phyloP scores from a whole-genome alignment of 2,113 vertebrate genomes.

The Amphiprion percula region DNA sequence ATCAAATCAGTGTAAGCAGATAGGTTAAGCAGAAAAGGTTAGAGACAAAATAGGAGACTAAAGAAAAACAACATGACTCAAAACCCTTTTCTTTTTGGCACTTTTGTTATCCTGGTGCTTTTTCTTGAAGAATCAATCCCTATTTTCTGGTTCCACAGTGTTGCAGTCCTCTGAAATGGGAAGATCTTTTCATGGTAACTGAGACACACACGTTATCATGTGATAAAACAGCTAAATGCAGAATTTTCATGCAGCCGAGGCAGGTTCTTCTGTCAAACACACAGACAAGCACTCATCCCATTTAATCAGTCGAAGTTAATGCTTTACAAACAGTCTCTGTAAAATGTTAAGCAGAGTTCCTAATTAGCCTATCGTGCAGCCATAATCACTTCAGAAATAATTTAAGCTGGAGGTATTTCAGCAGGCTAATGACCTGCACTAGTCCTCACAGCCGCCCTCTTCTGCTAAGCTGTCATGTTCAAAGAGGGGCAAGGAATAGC shows the following conservation, averaged over 20 bases:
- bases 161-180: not conserved
- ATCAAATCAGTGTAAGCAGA: slow-evolving; percentile 77
- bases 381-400: slow-evolving; percentile 85
- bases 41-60: slow-evolving; percentile 46
- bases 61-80: slow-evolving; percentile 3
- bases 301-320: slow-evolving; percentile 84
- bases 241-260: slow-evolving; percentile 54
- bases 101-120: not conserved
- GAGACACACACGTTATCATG: slow-evolving; percentile 14
- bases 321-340: slow-evolving; percentile 84
- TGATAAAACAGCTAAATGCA: slow-evolving; percentile 34
- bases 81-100: not conserved
- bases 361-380: slow-evolving; percentile 86
- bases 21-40: slow-evolving; percentile 77
- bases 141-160: slow-evolving; percentile 1
- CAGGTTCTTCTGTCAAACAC: slow-evolving; percentile 54
- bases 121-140: slow-evolving; percentile 2
- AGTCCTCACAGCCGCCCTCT: slow-evolving; percentile 36
- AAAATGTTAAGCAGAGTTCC: slow-evolving; percentile 83
- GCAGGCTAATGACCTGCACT: slow-evolving; percentile 76
- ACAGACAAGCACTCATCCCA: slow-evolving; percentile 57
- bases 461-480: slow-evolving; percentile 48
- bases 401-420: slow-evolving; percentile 82
- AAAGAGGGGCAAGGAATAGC: slow-evolving; percentile 51
- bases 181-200: slow-evolving; percentile 14